Evolutionary conservation across 2,888 invertebrate genomes (phyloP).

Genomic region (Pyrochroa serraticornis): DNA sequence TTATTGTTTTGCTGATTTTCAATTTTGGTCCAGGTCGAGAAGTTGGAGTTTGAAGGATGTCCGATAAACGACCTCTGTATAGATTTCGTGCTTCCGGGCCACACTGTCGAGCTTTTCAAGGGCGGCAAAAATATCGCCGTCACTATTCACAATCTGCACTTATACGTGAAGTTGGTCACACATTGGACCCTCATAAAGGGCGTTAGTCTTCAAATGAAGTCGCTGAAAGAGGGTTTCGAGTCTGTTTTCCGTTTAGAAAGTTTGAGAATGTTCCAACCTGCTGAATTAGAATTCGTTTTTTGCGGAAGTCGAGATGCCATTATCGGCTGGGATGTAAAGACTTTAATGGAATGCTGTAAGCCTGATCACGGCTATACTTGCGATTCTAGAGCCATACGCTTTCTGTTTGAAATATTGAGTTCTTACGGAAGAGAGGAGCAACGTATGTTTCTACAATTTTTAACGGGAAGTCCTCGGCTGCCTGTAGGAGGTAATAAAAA

Average conservation of each 20-base stretch:
- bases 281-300: slow-evolving; percentile 90
- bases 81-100: slow-evolving; percentile 96
- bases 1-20: slow-evolving; percentile 12
- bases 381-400: slow-evolving; percentile 92
- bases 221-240: slow-evolving; percentile 96
- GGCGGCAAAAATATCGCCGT: slow-evolving; percentile 90
- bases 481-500: slow-evolving; percentile 99
- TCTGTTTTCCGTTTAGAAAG: slow-evolving; percentile 90
- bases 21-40: slow-evolving; percentile 63
- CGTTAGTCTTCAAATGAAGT: slow-evolving; percentile 95
- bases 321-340: slow-evolving; percentile 82
- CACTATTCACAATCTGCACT: slow-evolving; percentile 90
- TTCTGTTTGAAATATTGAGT: slow-evolving; percentile 90
- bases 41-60: slow-evolving; percentile 87
- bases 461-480: slow-evolving; percentile 96
- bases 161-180: slow-evolving; percentile 90
- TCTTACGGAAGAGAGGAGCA: slow-evolving; percentile 89
- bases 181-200: slow-evolving; percentile 97
- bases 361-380: slow-evolving; percentile 98
- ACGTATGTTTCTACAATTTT: slow-evolving; percentile 95
- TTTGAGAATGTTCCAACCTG: slow-evolving; percentile 92
- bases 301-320: slow-evolving; percentile 75
- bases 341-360: slow-evolving; percentile 90
- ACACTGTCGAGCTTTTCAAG: slow-evolving; percentile 89
- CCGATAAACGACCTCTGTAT: slow-evolving; percentile 88